Percentiles rank a stretch among this genome's conserved stretches.
Conservation (phyloP, 2,113 vertebrate genomes). For the Hippocampus guttulatus region DNA sequence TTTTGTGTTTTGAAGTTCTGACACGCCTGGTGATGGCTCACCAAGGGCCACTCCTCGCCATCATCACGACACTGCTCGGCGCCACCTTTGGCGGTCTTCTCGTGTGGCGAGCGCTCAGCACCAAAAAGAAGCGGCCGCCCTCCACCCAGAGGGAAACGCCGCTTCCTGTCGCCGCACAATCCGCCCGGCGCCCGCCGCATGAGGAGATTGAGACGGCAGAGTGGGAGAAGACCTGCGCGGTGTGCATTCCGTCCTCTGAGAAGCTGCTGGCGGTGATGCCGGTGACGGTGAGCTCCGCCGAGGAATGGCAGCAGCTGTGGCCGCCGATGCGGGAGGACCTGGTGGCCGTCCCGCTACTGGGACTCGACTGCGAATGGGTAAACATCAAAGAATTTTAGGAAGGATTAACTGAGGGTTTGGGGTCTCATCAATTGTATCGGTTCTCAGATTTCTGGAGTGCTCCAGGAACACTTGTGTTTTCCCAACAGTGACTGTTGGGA, state of each 20-base stretch:
- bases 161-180: not conserved
- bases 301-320: slow-evolving; percentile 82
- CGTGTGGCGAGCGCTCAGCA: slow-evolving; percentile 76
- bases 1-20: slow-evolving; percentile 22
- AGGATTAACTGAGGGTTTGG: not conserved
- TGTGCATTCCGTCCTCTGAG: slow-evolving; percentile 59
- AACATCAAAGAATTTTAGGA: slow-evolving; percentile 47
- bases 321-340: slow-evolving; percentile 79
- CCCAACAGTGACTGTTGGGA: no score
- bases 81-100: slow-evolving; percentile 80
- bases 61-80: slow-evolving; percentile 79
- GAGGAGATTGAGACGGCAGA: slow-evolving; percentile 17
- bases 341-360: slow-evolving; percentile 81
- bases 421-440: no score
- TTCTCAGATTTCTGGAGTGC: no score
- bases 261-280: slow-evolving; percentile 74
- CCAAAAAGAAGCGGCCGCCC: slow-evolving; percentile 53
- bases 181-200: not conserved
- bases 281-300: slow-evolving; percentile 76
- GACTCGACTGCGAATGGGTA: slow-evolving; percentile 98
- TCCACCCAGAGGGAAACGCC: slow-evolving; percentile 36
- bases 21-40: slow-evolving; percentile 74
- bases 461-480: no score
- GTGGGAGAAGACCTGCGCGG: slow-evolving; percentile 23
- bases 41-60: slow-evolving; percentile 73